Conservation (phyloP, 2,113 vertebrate genomes). For the Hoplias malabaricus region DNA sequence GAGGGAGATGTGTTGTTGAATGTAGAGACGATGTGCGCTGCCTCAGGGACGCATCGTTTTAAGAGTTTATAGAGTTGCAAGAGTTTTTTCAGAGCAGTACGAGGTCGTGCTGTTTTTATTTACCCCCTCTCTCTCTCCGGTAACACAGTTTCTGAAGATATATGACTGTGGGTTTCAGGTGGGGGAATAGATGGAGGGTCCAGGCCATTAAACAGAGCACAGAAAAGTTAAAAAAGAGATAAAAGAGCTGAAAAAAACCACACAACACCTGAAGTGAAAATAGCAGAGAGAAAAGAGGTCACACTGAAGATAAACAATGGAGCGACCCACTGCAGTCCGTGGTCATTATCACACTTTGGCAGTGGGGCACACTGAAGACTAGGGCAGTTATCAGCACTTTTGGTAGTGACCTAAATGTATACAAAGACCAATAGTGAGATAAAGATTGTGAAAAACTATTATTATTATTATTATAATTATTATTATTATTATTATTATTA, state of each 20-base stretch:
- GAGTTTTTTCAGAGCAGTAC: constrained; percentile 11
- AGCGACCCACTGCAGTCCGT: neutral
- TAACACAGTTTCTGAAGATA: neutral
- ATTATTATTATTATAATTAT: too few relatives aligned
- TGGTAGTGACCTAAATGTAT: neutral
- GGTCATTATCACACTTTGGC: neutral
- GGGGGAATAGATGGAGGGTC: neutral
- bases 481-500: too few relatives aligned
- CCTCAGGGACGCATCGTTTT: constrained; percentile 13
- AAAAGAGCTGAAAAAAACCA: neutral
- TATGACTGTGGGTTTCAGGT: neutral
- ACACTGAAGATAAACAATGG: neutral
- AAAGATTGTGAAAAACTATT: too few relatives aligned
- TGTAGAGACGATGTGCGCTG: neutral
- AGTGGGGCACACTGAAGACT: neutral
- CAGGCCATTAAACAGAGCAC: neutral
- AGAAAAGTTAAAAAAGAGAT: too few relatives aligned
- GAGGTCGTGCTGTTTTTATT: constrained; percentile 22
- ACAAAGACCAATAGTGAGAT: too few relatives aligned
- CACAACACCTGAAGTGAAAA: neutral
- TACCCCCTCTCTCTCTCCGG: constrained; percentile 7
- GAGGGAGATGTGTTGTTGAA: too few relatives aligned
- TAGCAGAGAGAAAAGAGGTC: neutral
- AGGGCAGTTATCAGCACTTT: neutral
- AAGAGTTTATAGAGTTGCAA: constrained; percentile 1